Conservation (phyloP, 2,797 vertebrate genomes). For the Falco columbarius region DNA sequence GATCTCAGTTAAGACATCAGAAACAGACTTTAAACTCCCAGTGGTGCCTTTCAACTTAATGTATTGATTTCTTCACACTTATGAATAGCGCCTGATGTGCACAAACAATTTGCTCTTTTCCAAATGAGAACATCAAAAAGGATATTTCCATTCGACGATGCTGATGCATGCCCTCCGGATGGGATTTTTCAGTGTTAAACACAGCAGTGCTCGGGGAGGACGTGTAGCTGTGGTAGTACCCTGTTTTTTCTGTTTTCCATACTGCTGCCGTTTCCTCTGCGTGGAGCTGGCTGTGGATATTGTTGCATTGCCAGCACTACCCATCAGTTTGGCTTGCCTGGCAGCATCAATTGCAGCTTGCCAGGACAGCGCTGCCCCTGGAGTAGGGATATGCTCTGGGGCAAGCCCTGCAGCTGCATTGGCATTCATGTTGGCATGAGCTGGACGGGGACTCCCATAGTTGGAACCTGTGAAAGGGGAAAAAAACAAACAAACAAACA, state of each 20-base stretch:
- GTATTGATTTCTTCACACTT: not conserved
- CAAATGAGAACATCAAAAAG: conserved; percentile 72
- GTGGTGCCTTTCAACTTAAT: not conserved
- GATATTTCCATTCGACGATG: conserved; percentile 99
- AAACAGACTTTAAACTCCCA: not conserved
- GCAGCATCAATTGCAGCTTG: conserved; percentile 97
- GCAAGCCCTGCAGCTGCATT: conserved; percentile 92
- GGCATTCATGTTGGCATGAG: conserved; percentile 89
- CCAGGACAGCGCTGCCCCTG: conserved; percentile 95
- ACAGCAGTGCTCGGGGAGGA: conserved; percentile 94
- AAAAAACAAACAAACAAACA: not conserved
- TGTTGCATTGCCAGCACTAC: conserved; percentile 86
- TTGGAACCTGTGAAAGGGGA: conserved; percentile 79
- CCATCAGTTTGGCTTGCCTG: conserved; percentile 96
- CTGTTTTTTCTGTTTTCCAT: conserved; percentile 97
- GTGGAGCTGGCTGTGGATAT: conserved; percentile 96
- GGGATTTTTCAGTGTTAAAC: conserved; percentile 97
- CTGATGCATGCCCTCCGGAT: conserved; percentile 97
- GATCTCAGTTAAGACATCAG: not conserved
- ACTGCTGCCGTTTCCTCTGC: conserved; percentile 94
- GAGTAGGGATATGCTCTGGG: conserved; percentile 93
- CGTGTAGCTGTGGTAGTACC: conserved; percentile 89
- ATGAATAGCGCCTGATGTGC: not conserved
- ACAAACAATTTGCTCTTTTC: not conserved
- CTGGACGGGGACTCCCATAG: conserved; percentile 93